A percentile compares a stretch with the other conserved stretches of the same genome.
Evolutionary conservation across 2,113 vertebrate genomes (phyloP).

Genomic region (Eptesicus fuscus): DNA sequence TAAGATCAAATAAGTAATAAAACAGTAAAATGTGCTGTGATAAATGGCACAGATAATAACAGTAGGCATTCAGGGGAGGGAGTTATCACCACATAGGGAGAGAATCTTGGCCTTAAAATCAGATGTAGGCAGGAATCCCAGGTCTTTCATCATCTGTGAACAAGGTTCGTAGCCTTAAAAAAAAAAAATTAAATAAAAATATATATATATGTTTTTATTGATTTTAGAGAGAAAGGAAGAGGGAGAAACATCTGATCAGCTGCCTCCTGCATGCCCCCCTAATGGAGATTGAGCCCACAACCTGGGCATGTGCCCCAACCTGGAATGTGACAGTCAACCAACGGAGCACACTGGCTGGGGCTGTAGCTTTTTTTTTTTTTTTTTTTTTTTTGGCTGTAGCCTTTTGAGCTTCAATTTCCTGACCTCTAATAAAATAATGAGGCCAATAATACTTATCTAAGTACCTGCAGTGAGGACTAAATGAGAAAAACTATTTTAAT

Average conservation of each 20-base stretch:
- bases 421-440: background rate
- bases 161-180: background rate
- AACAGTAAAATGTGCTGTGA: background rate
- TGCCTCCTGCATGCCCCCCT: too few relatives aligned
- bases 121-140: background rate
- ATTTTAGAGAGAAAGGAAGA: too few relatives aligned
- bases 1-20: background rate
- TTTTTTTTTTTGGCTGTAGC: too few relatives aligned
- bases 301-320: too few relatives aligned
- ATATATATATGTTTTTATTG: too few relatives aligned
- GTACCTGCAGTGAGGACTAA: background rate
- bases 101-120: background rate
- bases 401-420: background rate
- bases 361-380: too few relatives aligned
- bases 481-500: background rate
- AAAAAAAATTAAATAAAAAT: too few relatives aligned
- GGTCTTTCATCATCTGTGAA: background rate
- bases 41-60: background rate
- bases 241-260: too few relatives aligned
- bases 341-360: too few relatives aligned
- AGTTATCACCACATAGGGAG: background rate
- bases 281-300: too few relatives aligned
- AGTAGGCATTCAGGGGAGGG: too few relatives aligned
- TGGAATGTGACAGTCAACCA: too few relatives aligned
- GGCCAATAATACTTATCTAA: background rate